phyloP scores from a whole-genome alignment of 2,113 vertebrate species.

The Lichenostomus cassidix region DNA sequence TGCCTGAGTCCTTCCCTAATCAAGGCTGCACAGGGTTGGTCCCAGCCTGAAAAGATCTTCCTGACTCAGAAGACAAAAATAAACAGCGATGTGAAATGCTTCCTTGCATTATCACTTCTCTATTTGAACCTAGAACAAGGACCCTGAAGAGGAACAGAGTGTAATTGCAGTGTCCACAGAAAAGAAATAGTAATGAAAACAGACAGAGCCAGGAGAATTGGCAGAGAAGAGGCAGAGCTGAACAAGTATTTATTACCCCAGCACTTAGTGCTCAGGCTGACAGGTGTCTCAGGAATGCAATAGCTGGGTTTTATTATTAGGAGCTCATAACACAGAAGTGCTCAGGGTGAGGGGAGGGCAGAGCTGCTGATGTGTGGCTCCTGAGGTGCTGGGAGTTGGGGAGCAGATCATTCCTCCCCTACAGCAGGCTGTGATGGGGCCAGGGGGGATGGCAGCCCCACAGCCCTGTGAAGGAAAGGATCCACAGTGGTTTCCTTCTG shows the following conservation, averaged over 20 bases:
- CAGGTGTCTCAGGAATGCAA: constrained; percentile 4
- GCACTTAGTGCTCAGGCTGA: constrained; percentile 15
- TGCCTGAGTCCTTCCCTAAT: neutral
- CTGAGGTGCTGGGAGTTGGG: neutral
- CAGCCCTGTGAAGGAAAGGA: neutral
- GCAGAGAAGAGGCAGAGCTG: constrained; percentile 16
- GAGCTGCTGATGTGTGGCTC: neutral
- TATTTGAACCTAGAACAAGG: constrained; percentile 45
- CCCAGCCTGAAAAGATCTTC: constrained; percentile 43
- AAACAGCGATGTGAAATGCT: constrained; percentile 41
- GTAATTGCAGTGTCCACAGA: constrained; percentile 63
- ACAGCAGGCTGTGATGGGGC: rapidly evolving
- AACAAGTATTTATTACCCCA: constrained; percentile 34
- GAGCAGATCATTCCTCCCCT: neutral
- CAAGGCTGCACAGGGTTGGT: neutral
- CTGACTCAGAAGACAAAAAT: constrained; percentile 58
- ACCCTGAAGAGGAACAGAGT: constrained; percentile 60
- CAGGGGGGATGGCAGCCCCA: neutral
- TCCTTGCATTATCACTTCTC: constrained; percentile 45
- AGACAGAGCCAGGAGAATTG: constrained; percentile 28
- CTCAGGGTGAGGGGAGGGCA: neutral
- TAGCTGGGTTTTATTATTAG: neutral
- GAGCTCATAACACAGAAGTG: neutral
- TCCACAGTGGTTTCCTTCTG: neutral
- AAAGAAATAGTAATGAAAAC: constrained; percentile 55